These are phyloP conservation scores for Ceyx cyanopectus DNA, from an alignment of 2,113 vertebrate species.

Conservation along the genomic window DNA sequence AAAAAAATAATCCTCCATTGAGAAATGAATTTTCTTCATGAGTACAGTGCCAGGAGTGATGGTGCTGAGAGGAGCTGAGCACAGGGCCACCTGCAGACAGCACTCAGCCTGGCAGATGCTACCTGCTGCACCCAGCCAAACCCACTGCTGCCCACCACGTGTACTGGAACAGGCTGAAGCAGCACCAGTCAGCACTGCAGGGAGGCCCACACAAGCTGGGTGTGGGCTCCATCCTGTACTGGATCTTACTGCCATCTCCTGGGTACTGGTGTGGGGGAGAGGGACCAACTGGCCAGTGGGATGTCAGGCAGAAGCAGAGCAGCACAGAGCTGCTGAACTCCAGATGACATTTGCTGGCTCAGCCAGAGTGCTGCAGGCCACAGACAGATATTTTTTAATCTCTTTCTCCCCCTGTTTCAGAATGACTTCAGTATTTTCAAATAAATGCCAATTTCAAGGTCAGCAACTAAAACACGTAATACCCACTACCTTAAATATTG, in stretches of 20 bases:
- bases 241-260: background rate
- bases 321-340: background rate
- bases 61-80: background rate
- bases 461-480: background rate
- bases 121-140: background rate
- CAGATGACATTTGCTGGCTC: background rate
- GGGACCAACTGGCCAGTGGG: background rate
- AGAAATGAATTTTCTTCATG: background rate
- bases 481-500: background rate
- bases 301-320: background rate
- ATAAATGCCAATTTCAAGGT: background rate
- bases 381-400: background rate
- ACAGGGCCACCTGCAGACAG: background rate
- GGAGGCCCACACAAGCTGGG: background rate
- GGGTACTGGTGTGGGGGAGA: background rate
- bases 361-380: background rate
- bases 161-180: background rate
- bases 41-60: background rate
- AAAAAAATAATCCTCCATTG: background rate
- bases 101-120: background rate
- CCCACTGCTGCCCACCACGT: background rate
- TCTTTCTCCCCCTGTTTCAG: too few relatives aligned
- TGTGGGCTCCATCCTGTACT: background rate
- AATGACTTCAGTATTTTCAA: background rate
- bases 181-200: background rate